These are phyloP conservation scores for Ateles fusciceps DNA, from an alignment of 2,797 vertebrate species.

Conservation along the genomic window DNA sequence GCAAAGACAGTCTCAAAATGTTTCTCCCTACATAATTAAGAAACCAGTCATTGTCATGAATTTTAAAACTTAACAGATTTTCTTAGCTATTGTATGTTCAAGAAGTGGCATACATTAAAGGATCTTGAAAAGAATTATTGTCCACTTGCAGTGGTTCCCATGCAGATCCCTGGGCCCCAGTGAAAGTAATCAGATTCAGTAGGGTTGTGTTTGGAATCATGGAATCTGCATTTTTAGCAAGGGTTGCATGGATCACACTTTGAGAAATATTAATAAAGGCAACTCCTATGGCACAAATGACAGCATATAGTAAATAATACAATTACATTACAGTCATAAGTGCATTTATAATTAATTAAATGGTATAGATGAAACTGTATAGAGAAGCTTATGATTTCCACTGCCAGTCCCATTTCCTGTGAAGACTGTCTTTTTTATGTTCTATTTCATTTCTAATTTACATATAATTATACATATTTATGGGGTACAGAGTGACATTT, in stretches of 20 bases:
- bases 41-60: constrained; percentile 14
- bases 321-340: background rate
- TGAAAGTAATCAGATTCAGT: background rate
- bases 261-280: background rate
- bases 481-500: background rate
- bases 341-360: background rate
- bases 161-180: background rate
- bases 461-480: background rate
- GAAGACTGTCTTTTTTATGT: background rate
- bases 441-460: background rate
- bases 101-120: too few relatives aligned
- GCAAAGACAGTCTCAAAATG: constrained; percentile 33
- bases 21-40: constrained; percentile 23
- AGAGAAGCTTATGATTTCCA: background rate
- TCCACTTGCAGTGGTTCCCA: background rate
- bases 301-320: background rate
- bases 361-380: background rate
- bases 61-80: constrained; percentile 46
- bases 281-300: background rate
- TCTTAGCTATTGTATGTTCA: background rate
- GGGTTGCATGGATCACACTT: background rate
- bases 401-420: background rate
- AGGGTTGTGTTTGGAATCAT: background rate
- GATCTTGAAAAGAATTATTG: too few relatives aligned
- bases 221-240: background rate